Percentiles rank a stretch among this genome's conserved stretches.
These are phyloP conservation scores for Calephelis virginiensis DNA, from an alignment of 1,140 invertebrate genomes.

Conservation along the genomic window DNA sequence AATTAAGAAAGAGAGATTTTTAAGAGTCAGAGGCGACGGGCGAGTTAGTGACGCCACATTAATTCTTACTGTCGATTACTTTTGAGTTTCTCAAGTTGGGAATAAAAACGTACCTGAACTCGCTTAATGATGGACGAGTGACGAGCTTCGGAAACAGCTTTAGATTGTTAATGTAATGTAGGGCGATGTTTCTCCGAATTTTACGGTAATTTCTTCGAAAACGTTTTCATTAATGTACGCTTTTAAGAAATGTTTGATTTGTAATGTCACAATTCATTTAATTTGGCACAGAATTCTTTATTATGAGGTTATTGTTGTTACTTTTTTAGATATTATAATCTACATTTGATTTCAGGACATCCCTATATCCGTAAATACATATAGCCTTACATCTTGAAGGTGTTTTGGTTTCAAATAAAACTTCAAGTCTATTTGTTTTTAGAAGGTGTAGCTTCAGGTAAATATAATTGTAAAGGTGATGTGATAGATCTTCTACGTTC, in stretches of 20 bases:
- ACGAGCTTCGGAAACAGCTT: conserved; percentile 30
- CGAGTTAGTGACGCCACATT: conserved; percentile 75
- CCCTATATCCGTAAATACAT: no score
- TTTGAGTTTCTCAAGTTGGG: conserved; percentile 27
- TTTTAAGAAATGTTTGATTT: conserved; percentile 10
- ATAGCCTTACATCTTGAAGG: no score
- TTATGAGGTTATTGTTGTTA: not conserved
- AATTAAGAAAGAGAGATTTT: conserved; percentile 74
- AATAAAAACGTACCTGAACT: conserved; percentile 51
- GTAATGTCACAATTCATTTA: not conserved
- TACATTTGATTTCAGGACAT: no score
- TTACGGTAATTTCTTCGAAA: conserved; percentile 14
- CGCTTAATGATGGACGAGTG: conserved; percentile 38
- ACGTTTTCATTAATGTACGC: conserved; percentile 15
- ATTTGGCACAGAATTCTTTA: no score
- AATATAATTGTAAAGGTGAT: no score
- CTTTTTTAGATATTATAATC: no score
- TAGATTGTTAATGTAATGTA: conserved; percentile 30
- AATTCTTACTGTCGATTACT: conserved; percentile 67
- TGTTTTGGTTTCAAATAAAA: no score
- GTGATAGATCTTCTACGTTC: no score
- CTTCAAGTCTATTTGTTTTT: no score
- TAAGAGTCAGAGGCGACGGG: conserved; percentile 56
- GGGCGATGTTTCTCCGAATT: conserved; percentile 20
- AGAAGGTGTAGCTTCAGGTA: no score